These are phyloP conservation scores for Gortyna flavago DNA, from an alignment of 2,888 invertebrate species.

Conservation along the genomic window DNA sequence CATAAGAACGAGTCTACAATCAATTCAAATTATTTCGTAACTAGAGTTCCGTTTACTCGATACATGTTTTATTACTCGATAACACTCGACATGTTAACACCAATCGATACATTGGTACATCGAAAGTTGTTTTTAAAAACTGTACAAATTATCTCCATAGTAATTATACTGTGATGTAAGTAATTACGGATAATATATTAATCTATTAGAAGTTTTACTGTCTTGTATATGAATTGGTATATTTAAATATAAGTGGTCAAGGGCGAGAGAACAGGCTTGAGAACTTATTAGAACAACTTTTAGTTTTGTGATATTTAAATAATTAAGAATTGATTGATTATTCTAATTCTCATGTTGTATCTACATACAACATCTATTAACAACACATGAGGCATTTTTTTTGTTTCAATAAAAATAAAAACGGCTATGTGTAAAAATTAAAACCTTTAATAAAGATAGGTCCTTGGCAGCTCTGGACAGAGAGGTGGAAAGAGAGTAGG, in stretches of 20 bases:
- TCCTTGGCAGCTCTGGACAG: not conserved
- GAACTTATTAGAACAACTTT: constrained; percentile 50
- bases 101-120: constrained; percentile 34
- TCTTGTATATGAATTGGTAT: constrained; percentile 54
- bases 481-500: not conserved
- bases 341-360: constrained; percentile 8
- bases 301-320: constrained; percentile 36
- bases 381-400: not conserved
- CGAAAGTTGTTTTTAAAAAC: constrained; percentile 60
- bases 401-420: not conserved
- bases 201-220: constrained; percentile 54
- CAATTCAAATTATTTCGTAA: constrained; percentile 52
- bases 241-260: constrained; percentile 58
- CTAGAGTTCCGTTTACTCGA: constrained; percentile 41
- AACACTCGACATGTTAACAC: constrained; percentile 45
- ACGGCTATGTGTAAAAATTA: not conserved
- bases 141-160: constrained; percentile 38
- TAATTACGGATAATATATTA: constrained; percentile 57
- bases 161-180: constrained; percentile 42
- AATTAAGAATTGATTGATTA: constrained; percentile 23
- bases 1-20: constrained; percentile 63
- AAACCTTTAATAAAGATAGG: not conserved
- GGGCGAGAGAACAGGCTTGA: constrained; percentile 49
- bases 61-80: constrained; percentile 53
- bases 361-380: too few relatives aligned